Evolutionary conservation across 2,888 invertebrate genomes (phyloP).

Genomic region (Toxonevra muliebris): DNA sequence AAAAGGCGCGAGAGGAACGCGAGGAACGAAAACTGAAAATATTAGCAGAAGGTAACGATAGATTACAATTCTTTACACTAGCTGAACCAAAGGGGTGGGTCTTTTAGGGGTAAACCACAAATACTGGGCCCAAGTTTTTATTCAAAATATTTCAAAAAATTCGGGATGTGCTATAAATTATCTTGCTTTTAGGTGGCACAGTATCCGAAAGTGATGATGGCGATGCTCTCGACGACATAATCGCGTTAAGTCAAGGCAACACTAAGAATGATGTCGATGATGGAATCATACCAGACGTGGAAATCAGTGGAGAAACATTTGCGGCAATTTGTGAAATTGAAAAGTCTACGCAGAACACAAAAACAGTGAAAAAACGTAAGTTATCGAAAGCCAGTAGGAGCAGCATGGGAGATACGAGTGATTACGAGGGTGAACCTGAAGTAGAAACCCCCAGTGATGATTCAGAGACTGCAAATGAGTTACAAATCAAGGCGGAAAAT

Average conservation of each 20-base stretch:
- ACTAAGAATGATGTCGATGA: constrained; percentile 32
- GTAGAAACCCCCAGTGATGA: constrained; percentile 10
- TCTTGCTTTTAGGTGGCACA: constrained; percentile 34
- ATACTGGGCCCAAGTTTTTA: too few relatives aligned
- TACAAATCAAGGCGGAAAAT: constrained; percentile 48
- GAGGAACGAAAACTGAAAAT: constrained; percentile 53
- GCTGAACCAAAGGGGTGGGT: too few relatives aligned
- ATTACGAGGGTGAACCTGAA: constrained; percentile 29
- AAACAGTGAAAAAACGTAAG: constrained; percentile 41
- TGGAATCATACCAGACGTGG: constrained; percentile 42
- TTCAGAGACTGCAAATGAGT: constrained; percentile 35
- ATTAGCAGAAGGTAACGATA: constrained; percentile 47
- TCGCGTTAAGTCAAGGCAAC: constrained; percentile 24
- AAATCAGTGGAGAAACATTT: constrained; percentile 44
- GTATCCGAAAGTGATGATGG: constrained; percentile 41
- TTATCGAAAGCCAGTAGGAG: constrained; percentile 32
- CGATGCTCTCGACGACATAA: constrained; percentile 37
- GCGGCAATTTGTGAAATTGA: constrained; percentile 31
- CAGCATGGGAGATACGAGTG: constrained; percentile 23
- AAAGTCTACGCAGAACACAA: constrained; percentile 14
- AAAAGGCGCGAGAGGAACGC: constrained; percentile 57
- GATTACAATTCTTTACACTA: too few relatives aligned
- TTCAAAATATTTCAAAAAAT: too few relatives aligned
- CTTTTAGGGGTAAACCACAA: too few relatives aligned
- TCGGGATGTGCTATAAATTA: background rate